These are phyloP conservation scores for Clunio marinus DNA, from an alignment of 2,888 invertebrate species.

Conservation along the genomic window DNA sequence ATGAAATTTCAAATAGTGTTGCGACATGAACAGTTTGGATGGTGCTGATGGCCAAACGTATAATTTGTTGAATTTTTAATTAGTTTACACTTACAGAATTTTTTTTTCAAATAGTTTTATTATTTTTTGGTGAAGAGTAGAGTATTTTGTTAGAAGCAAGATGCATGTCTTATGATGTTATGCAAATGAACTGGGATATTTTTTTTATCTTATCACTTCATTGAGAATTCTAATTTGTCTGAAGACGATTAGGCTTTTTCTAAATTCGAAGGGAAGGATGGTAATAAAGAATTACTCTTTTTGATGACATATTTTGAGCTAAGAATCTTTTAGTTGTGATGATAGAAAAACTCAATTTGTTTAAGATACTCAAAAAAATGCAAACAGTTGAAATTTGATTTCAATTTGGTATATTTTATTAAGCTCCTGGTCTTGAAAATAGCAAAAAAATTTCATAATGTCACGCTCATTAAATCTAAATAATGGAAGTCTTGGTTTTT, in stretches of 20 bases:
- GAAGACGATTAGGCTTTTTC: slow-evolving; percentile 31
- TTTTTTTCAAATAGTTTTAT: not conserved
- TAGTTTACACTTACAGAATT: slow-evolving; percentile 25
- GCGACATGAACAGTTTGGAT: slow-evolving; percentile 35
- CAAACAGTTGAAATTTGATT: too few relatives aligned
- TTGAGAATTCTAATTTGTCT: slow-evolving; percentile 20
- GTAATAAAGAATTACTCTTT: slow-evolving; percentile 15
- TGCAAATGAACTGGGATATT: slow-evolving; percentile 33
- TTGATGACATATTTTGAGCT: too few relatives aligned
- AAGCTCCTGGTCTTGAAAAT: too few relatives aligned
- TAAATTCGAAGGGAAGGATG: slow-evolving; percentile 24
- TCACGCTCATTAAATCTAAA: too few relatives aligned
- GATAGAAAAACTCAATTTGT: too few relatives aligned
- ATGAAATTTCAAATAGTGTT: slow-evolving; percentile 38
- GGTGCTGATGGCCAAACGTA: slow-evolving; percentile 33
- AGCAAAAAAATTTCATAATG: too few relatives aligned
- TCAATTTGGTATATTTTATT: too few relatives aligned
- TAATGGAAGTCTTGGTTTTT: too few relatives aligned
- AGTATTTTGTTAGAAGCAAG: slow-evolving; percentile 34
- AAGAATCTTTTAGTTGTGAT: too few relatives aligned
- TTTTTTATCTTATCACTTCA: slow-evolving; percentile 13
- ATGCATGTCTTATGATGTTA: slow-evolving; percentile 37
- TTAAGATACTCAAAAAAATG: too few relatives aligned
- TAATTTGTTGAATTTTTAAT: slow-evolving; percentile 23
- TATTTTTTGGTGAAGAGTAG: not conserved